Percentiles rank a stretch among this genome's conserved stretches.
phyloP scores from a whole-genome alignment of 2,797 vertebrate species.

The Streptopelia turtur region DNA sequence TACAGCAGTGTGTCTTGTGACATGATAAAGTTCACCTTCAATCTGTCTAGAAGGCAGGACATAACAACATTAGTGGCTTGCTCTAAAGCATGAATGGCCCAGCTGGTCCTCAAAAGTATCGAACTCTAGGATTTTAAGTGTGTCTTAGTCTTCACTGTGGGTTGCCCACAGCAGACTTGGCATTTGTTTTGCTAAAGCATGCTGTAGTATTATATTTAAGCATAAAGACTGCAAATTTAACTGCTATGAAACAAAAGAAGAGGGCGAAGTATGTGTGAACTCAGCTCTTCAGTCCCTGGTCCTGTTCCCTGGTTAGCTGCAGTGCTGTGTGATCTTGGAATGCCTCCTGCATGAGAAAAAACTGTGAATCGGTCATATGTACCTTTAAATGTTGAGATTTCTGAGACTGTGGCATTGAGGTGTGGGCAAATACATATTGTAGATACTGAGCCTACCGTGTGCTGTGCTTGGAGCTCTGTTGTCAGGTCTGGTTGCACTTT shows the following conservation, averaged over 20 bases:
- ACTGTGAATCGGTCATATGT: fast-evolving
- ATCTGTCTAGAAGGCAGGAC: background rate
- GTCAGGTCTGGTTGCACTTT: background rate
- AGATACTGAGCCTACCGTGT: background rate
- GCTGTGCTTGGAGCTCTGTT: background rate
- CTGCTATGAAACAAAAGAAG: too few relatives aligned
- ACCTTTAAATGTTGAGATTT: background rate
- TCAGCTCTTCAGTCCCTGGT: background rate
- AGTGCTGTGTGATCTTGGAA: background rate
- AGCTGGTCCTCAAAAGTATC: background rate
- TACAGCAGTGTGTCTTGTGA: background rate
- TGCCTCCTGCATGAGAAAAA: background rate
- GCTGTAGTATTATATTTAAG: background rate
- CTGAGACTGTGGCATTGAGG: background rate
- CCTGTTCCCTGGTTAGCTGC: background rate
- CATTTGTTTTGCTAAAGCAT: background rate
- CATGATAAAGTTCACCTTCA: background rate
- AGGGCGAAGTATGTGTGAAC: background rate
- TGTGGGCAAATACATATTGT: background rate
- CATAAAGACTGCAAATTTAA: background rate
- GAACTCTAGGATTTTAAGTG: background rate
- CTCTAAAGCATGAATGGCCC: background rate
- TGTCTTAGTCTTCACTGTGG: background rate
- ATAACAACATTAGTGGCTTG: fast-evolving
- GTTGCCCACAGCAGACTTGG: background rate